Evolutionary conservation across 1,140 invertebrate species (phyloP), one percentile per base, ranked within the genome.

Genomic region (Spodoptera frugiperda): DNA sequence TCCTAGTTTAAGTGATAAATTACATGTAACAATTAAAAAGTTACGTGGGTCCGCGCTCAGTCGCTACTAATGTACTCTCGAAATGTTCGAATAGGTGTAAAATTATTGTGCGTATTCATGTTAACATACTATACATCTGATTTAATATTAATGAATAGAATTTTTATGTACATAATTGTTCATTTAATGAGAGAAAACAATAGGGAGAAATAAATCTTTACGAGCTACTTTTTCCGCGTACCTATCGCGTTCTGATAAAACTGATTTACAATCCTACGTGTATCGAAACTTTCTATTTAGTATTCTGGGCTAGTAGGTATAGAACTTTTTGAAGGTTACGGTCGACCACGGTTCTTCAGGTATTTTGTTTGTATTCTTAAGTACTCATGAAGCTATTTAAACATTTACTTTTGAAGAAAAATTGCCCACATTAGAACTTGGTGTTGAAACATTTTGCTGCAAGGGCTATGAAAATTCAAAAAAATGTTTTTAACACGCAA

Each of bases 401-500:
- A 44, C 6, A 71, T 71, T 55, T 51, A 53, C 30, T 33, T 25
- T 33, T 3, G 25, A 68, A 68, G 21, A 68, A 51, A 51, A 53
- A 51, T 68, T 11, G 44, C 33, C 14, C 4, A 54, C 25, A 55
- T 55, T 44, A 44, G 51, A 46, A 44, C 30, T 21, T 5, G 33
- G 68, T 30, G 53, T 44, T n/a, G 48, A 48, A 39, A 44, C 68
- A 39, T 55, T 71, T 71, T 71, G 33, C 68, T 33, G 33, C 17
- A 71, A 54, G 53, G 33, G 30, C 68, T 55, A 55, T 39, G 68
- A 55, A 71, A 51, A 21, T 55, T 71, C 15, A 85, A 84, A 70
- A 81, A 82, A 87, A 87, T 87, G 81, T 79, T 51, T 57, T 63
- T 72, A 59, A 81, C 86, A 87, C 82, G 84, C 87, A 83, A 85